These are phyloP conservation scores for Myotis pilosus DNA, from an alignment of 2,797 vertebrate species.

Conservation along the genomic window DNA sequence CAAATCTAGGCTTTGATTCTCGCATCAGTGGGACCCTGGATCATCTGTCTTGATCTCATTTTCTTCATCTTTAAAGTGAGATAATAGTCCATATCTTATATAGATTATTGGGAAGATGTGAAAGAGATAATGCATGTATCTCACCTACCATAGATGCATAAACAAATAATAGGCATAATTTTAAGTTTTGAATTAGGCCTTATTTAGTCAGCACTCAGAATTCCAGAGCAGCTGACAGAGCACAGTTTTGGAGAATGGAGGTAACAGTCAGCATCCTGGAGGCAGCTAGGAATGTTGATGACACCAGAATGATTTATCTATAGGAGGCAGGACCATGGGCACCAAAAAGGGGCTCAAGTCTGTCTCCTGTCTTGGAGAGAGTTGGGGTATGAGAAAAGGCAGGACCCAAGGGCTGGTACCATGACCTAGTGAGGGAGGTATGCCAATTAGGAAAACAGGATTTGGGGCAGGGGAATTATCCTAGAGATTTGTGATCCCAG, in stretches of 20 bases:
- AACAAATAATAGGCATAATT: background rate
- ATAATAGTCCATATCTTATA: background rate
- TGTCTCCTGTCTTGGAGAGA: background rate
- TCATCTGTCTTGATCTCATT: background rate
- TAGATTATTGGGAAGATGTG: background rate
- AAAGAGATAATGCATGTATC: background rate
- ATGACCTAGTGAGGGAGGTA: too few relatives aligned
- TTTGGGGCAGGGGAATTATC: background rate
- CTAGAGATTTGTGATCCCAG: background rate
- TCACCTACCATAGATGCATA: background rate
- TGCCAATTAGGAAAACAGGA: background rate
- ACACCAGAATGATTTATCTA: background rate
- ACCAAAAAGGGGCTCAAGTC: background rate
- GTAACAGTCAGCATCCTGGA: background rate
- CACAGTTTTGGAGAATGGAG: background rate
- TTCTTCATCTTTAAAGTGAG: background rate
- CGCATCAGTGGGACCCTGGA: background rate
- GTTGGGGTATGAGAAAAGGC: background rate
- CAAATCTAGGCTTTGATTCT: background rate
- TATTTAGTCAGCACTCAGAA: background rate
- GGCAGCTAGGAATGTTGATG: background rate
- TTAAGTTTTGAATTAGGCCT: background rate
- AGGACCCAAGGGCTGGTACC: background rate
- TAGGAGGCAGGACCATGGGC: background rate
- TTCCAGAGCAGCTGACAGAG: background rate